Conservation (phyloP, 2,113 vertebrate species). For the Ahaetulla prasina region DNA sequence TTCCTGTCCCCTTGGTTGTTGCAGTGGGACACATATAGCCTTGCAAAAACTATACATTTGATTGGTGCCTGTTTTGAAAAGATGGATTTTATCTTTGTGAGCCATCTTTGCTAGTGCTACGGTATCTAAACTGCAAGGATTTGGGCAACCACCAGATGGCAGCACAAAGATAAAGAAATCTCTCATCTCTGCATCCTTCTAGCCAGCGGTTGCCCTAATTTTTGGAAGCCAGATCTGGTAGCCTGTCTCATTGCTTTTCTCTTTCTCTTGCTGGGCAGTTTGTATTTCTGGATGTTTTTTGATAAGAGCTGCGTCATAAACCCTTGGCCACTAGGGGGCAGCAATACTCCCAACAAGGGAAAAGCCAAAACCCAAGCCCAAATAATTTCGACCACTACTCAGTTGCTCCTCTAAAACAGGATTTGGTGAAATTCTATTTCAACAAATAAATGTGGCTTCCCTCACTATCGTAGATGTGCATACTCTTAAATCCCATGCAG, state of each 20-base stretch:
- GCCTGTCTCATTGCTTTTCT: neutral
- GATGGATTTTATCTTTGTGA: neutral
- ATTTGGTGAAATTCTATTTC: neutral
- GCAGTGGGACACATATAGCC: neutral
- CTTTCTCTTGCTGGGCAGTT: neutral
- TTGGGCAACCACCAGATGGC: neutral
- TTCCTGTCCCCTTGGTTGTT: neutral
- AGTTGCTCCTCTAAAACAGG: neutral
- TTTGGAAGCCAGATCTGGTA: neutral
- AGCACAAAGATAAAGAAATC: neutral
- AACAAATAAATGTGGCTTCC: neutral
- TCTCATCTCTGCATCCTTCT: neutral
- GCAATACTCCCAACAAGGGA: neutral
- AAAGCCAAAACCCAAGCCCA: neutral
- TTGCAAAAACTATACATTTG: neutral
- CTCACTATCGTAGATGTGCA: neutral
- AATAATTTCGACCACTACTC: neutral
- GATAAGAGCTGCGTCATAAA: neutral
- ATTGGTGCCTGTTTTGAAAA: neutral
- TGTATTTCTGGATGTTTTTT: neutral
- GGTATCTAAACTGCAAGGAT: neutral
- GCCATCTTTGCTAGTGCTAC: neutral
- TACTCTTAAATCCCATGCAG: neutral
- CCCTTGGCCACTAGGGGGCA: constrained; percentile 1
- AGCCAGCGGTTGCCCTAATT: neutral